phyloP scores from a whole-genome alignment of 2,113 vertebrate genomes.

The Petroica traversi region DNA sequence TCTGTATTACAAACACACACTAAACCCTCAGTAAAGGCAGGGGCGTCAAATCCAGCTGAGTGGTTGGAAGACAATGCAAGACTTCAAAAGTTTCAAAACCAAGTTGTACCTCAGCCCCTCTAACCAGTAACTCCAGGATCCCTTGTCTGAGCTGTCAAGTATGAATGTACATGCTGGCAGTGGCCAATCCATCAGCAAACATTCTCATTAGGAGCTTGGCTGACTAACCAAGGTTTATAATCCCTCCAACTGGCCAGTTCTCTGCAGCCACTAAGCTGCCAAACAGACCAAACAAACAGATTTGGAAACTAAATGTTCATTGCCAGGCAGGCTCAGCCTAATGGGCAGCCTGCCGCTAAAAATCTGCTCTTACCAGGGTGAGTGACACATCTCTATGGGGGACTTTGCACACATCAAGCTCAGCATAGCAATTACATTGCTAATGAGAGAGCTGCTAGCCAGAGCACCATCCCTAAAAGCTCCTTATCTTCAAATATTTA shows the following conservation, averaged over 20 bases:
- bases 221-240: conserved; percentile 13
- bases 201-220: conserved; percentile 21
- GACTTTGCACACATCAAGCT: neutral
- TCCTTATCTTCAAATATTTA: neutral
- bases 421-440: neutral
- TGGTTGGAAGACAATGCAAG: neutral
- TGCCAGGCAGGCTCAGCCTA: neutral
- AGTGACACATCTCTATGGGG: neutral
- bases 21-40: neutral
- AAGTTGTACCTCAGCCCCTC: neutral
- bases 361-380: neutral
- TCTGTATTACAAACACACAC: neutral
- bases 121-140: neutral
- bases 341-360: neutral
- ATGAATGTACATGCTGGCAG: neutral
- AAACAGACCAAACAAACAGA: conserved; percentile 21
- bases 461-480: neutral
- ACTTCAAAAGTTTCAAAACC: neutral
- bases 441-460: neutral
- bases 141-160: neutral
- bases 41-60: neutral
- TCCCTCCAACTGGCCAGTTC: conserved; percentile 15
- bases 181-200: neutral
- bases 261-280: conserved; percentile 12
- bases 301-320: neutral